Evolutionary conservation across 2,113 vertebrate species (phyloP).

Genomic region (Motacilla tschutschensis): DNA sequence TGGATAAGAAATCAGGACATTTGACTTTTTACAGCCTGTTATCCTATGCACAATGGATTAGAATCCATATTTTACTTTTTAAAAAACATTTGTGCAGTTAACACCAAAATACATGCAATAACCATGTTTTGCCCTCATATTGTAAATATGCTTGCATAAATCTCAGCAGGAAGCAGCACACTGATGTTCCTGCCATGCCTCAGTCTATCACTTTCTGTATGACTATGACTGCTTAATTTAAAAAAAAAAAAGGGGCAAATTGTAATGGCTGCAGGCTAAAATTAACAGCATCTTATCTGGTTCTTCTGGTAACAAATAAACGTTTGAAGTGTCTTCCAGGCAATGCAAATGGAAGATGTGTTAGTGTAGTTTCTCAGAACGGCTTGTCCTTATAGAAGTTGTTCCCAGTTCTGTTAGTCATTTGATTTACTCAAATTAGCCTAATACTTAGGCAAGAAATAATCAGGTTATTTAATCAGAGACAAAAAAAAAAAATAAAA

Average conservation of each 20-base stretch:
- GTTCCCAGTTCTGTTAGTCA: background rate
- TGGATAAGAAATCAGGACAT: background rate
- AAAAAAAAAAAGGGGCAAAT: background rate
- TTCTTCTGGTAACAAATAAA: background rate
- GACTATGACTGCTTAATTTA: background rate
- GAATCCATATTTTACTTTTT: background rate
- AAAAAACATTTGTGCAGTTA: background rate
- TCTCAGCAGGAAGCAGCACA: background rate
- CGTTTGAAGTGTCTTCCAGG: background rate
- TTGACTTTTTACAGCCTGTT: background rate
- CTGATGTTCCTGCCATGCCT: background rate
- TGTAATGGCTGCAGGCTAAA: background rate
- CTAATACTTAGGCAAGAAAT: background rate
- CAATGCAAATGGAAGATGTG: background rate
- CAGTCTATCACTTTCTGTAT: background rate
- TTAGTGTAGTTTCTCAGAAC: background rate
- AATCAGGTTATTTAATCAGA: background rate
- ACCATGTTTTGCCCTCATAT: background rate
- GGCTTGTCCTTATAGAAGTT: background rate
- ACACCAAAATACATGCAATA: background rate
- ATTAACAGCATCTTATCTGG: background rate
- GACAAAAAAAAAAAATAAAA: background rate
- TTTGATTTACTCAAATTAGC: background rate
- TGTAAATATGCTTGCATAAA: background rate
- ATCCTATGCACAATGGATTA: background rate